Percentiles rank a stretch among this genome's conserved stretches.
Conservation (phyloP, 2,113 vertebrate species). For the Dendropsophus ebraccatus region DNA sequence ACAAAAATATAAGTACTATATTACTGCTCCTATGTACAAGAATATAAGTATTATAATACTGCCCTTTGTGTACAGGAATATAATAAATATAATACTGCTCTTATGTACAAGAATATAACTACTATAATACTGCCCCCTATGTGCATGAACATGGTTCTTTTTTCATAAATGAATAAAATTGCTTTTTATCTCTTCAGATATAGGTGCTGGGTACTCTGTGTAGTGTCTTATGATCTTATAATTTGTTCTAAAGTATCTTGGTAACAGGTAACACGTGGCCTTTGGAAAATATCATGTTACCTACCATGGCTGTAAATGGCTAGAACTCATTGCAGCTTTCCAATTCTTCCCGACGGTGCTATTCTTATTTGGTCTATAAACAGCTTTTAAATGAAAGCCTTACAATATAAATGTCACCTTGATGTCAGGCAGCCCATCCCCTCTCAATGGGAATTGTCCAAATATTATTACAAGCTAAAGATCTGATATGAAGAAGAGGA, state of each 20-base stretch:
- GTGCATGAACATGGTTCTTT: background rate
- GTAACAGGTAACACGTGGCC: conserved; percentile 3
- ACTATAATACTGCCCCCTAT: no score
- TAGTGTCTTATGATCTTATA: background rate
- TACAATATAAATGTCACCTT: background rate
- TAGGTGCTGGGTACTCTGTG: background rate
- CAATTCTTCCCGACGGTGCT: background rate
- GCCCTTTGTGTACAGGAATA: background rate
- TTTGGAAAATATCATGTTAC: conserved; percentile 20
- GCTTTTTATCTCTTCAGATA: background rate
- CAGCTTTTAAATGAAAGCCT: conserved; percentile 26
- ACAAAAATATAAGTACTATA: no score
- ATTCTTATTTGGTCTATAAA: conserved; percentile 26
- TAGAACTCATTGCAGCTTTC: background rate
- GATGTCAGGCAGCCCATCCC: background rate
- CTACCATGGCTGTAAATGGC: conserved; percentile 1
- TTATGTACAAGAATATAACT: no score
- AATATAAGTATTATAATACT: conserved; percentile 16
- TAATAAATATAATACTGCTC: no score
- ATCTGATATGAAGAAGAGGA: no score
- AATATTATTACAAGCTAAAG: no score
- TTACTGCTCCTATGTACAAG: background rate
- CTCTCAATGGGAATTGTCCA: no score
- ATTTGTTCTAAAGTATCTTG: conserved; percentile 3
- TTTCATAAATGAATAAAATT: background rate